Evolutionary conservation across 23 tunicate genomes (phyloP).

Genomic region (Trididemnum miniatum): DNA sequence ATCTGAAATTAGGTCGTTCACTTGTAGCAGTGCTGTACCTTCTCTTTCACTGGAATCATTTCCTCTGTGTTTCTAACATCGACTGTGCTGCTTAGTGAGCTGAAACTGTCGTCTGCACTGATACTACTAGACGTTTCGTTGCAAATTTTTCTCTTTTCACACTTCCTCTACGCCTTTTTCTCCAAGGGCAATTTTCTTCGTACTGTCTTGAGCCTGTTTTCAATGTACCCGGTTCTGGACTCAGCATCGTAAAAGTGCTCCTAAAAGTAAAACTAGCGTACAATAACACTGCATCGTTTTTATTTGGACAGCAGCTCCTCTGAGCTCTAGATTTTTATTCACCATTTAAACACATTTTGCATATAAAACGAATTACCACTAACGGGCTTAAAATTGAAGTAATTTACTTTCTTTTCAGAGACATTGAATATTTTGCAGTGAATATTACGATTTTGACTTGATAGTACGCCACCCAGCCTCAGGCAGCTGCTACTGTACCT

Average conservation of each 20-base stretch:
- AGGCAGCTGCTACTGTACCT: no score
- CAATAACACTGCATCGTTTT: not conserved
- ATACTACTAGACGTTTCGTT: not conserved
- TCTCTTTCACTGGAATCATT: not conserved
- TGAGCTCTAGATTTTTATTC: no score
- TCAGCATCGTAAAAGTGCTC: not conserved
- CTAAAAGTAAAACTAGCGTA: not conserved
- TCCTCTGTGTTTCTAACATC: not conserved
- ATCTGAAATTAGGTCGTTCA: not conserved
- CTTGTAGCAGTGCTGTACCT: not conserved
- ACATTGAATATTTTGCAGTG: no score
- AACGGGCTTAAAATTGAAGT: no score
- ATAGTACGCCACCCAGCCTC: no score
- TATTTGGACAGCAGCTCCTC: not conserved
- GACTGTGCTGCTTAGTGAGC: not conserved
- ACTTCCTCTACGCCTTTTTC: not conserved
- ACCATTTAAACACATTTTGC: no score
- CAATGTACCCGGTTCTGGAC: not conserved
- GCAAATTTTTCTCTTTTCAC: not conserved
- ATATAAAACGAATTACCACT: no score
- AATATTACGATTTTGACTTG: no score
- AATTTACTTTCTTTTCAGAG: no score
- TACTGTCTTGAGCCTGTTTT: not conserved
- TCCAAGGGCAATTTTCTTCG: not conserved
- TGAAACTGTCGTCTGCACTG: not conserved